These are phyloP conservation scores for Xiphophorus maculatus DNA, from an alignment of 2,113 vertebrate genomes.

Conservation along the genomic window DNA sequence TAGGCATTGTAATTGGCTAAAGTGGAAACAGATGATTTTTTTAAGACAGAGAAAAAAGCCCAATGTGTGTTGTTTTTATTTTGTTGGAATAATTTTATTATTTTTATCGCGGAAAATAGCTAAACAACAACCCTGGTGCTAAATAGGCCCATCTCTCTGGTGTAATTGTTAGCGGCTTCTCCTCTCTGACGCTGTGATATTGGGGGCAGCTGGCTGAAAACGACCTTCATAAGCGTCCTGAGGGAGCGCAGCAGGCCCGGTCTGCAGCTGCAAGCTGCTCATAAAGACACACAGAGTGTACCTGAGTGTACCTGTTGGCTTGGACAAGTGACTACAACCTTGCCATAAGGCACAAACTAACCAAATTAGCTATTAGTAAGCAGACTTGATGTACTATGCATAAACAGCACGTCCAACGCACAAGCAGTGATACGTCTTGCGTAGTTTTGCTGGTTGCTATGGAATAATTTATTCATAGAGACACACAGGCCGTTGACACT, in stretches of 20 bases:
- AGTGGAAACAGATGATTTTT: neutral
- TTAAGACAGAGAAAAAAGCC: neutral
- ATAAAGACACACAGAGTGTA: conserved; percentile 10
- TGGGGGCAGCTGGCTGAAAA: conserved; percentile 42
- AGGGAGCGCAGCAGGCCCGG: conserved; percentile 19
- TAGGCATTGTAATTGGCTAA: neutral
- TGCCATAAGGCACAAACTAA: conserved; percentile 44
- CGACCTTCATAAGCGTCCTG: conserved; percentile 54
- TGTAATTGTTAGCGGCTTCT: conserved; percentile 1
- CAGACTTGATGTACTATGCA: neutral
- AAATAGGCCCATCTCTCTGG: conserved; percentile 26
- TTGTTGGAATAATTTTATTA: neutral
- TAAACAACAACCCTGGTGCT: neutral
- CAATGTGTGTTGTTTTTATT: neutral
- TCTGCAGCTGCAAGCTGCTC: conserved; percentile 13
- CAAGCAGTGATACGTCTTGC: neutral
- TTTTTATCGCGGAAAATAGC: neutral
- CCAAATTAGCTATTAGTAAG: conserved; percentile 35
- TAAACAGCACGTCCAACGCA: neutral
- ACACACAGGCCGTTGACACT: neutral
- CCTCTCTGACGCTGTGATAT: conserved; percentile 11
- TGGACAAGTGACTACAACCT: conserved; percentile 51
- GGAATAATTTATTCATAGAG: neutral
- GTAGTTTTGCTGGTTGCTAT: neutral
- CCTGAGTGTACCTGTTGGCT: conserved; percentile 8